Conservation (phyloP, 1,140 invertebrate genomes). For the Hyles euphorbiae region DNA sequence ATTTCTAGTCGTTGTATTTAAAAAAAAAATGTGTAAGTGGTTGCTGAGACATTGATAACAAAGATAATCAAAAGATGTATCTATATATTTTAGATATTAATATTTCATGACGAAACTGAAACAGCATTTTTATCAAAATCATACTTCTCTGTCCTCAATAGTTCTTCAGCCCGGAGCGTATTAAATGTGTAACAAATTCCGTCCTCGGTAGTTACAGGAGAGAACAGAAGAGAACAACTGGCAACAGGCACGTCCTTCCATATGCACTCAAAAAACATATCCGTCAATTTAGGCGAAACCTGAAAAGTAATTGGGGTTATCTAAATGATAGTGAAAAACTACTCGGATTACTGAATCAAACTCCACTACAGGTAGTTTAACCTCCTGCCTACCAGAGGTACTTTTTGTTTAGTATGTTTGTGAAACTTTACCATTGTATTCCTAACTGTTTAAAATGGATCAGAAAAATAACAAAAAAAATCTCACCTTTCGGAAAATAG, state of each 20-base stretch:
- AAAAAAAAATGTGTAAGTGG: too few species aligned
- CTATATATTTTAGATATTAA: not conserved
- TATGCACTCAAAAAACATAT: slow-evolving; percentile 74
- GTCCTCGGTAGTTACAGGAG: slow-evolving; percentile 80
- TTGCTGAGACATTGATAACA: not conserved
- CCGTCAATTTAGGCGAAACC: slow-evolving; percentile 76
- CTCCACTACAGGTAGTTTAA: too few species aligned
- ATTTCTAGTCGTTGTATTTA: too few species aligned
- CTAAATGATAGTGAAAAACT: too few species aligned
- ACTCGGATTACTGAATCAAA: too few species aligned
- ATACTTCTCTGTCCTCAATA: slow-evolving; percentile 71
- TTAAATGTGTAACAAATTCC: slow-evolving; percentile 84
- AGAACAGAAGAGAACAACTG: slow-evolving; percentile 77
- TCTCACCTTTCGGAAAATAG: too few species aligned
- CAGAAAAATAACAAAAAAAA: too few species aligned
- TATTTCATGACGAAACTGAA: not conserved
- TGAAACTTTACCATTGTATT: too few species aligned
- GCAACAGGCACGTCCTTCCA: slow-evolving; percentile 72
- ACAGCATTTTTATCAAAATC: not conserved
- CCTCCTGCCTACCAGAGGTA: too few species aligned
- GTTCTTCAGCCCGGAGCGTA: slow-evolving; percentile 76
- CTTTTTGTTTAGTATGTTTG: too few species aligned
- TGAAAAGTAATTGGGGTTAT: slow-evolving; percentile 26
- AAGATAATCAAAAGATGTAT: not conserved
- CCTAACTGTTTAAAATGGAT: too few species aligned